A percentile compares a stretch with the other conserved stretches of the same genome.
phyloP scores from a whole-genome alignment of 1,140 invertebrate genomes.

The Philotrypesis tridentata region DNA sequence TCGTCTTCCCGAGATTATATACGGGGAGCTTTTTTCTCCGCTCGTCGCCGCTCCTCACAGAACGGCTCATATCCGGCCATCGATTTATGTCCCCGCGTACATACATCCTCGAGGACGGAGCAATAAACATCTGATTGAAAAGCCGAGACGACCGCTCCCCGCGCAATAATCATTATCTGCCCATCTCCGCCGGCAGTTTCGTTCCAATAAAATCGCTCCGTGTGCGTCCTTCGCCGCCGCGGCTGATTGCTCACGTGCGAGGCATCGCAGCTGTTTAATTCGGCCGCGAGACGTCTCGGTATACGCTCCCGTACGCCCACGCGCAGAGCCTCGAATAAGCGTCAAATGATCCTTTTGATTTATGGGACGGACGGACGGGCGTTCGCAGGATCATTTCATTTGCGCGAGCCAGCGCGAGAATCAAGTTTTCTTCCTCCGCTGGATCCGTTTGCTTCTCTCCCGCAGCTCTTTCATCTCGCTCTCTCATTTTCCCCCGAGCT shows the following conservation, averaged over 20 bases:
- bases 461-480: too few relatives aligned
- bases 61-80: background rate
- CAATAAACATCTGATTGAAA: background rate
- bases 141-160: background rate
- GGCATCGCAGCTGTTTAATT: background rate
- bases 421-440: background rate
- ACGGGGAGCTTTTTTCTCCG: background rate
- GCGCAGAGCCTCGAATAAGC: too few relatives aligned
- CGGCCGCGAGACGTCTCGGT: background rate
- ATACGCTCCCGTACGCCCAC: too few relatives aligned
- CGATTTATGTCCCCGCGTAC: background rate
- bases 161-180: background rate
- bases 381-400: background rate
- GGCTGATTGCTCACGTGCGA: background rate
- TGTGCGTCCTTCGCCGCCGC: background rate
- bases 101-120: background rate
- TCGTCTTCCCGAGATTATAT: background rate
- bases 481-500: too few relatives aligned
- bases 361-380: background rate
- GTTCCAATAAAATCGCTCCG: background rate
- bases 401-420: background rate
- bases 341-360: conserved; percentile 17
- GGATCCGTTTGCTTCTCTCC: too few relatives aligned
- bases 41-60: background rate
- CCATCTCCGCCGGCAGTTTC: background rate